Percentiles rank a stretch among this genome's conserved stretches.
Evolutionary conservation across 2,113 vertebrate genomes (phyloP).

Genomic region (Carollia perspicillata): DNA sequence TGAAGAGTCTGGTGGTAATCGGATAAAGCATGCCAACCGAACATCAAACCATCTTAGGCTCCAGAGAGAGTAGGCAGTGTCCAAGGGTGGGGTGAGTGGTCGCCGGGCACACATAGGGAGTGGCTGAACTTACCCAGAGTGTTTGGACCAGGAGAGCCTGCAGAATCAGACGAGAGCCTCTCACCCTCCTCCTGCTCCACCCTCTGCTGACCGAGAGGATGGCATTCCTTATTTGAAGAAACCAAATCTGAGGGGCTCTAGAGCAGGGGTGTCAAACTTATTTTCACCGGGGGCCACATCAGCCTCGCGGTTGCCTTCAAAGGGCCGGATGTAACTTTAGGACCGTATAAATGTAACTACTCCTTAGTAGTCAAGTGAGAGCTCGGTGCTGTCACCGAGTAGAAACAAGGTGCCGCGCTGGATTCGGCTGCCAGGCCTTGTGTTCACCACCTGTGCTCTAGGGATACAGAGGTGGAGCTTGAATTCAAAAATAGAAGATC

Average conservation of each 20-base stretch:
- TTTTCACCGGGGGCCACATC: too few species aligned
- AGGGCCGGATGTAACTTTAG: too few species aligned
- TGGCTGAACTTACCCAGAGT: background rate
- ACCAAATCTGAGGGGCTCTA: background rate
- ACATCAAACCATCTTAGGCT: background rate
- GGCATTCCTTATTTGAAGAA: background rate
- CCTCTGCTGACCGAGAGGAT: background rate
- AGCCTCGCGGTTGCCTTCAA: too few species aligned
- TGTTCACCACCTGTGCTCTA: too few species aligned
- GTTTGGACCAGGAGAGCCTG: fast-evolving
- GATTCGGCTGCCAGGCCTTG: too few species aligned
- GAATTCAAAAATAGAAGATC: background rate
- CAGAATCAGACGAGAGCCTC: background rate
- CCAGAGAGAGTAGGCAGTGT: background rate
- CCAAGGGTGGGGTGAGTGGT: fast-evolving
- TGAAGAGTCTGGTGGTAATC: background rate
- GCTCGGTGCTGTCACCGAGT: too few species aligned
- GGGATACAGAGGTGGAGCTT: background rate
- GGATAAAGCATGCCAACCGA: background rate
- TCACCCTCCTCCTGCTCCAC: background rate
- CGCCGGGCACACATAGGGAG: background rate
- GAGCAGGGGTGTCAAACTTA: background rate
- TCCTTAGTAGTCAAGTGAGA: too few species aligned
- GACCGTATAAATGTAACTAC: too few species aligned
- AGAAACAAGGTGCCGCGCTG: too few species aligned